phyloP scores from a whole-genome alignment of 2,888 invertebrate species.

The Drosophila subquinaria region DNA sequence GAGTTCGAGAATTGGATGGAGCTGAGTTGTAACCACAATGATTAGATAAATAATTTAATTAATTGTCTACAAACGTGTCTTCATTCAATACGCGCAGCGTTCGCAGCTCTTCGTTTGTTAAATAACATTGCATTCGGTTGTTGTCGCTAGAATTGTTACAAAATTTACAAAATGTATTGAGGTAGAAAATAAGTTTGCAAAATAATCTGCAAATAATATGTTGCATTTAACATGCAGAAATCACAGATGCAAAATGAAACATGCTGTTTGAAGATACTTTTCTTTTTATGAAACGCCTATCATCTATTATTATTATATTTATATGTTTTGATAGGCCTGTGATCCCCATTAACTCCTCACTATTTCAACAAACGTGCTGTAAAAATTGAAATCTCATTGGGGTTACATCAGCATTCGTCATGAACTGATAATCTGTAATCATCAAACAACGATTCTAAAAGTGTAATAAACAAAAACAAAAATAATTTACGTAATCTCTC shows the following conservation, averaged over 20 bases:
- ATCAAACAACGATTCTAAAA: constrained; percentile 5
- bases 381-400: constrained; percentile 1
- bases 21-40: constrained; percentile 21
- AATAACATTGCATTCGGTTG: constrained; percentile 41
- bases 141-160: constrained; percentile 51
- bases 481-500: too few species aligned
- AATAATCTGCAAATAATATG: not conserved
- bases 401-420: constrained; percentile 12
- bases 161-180: constrained; percentile 4
- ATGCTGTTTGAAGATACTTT: too few species aligned
- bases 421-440: constrained; percentile 12
- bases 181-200: not conserved
- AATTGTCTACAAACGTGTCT: constrained; percentile 70
- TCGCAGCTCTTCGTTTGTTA: constrained; percentile 61
- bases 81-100: constrained; percentile 65
- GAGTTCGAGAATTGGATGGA: not conserved
- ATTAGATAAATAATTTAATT: constrained; percentile 16
- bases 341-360: too few species aligned
- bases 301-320: not conserved
- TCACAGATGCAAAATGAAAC: too few species aligned
- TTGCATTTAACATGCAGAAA: too few species aligned
- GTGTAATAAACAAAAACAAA: not conserved
- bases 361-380: not conserved
- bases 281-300: not conserved
- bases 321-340: not conserved